Evolutionary conservation across 2,888 invertebrate species (phyloP), one percentile per base, ranked within the genome.

Genomic region (Phalangium opilio): DNA sequence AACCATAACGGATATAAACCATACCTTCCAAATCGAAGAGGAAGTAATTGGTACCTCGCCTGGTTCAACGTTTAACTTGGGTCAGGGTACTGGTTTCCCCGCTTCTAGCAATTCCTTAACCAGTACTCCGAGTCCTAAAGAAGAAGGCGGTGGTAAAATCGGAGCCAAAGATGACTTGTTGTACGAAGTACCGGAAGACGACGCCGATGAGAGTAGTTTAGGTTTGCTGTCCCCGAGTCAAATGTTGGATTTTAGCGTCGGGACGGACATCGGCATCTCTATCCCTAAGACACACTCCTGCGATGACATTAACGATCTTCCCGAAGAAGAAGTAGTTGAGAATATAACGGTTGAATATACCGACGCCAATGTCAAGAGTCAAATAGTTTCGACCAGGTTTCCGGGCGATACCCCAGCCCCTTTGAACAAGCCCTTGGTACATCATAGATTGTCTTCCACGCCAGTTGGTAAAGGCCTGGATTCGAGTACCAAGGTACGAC

Each of bases 181-280:
- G 1, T 32, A 27, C 10, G 49, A 51, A 15, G 34, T 45, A 14
- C 45, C 44, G 15, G 51, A 53, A 33, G 38, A 27, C 8, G 45
- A 44, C 12, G 50, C 51, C 21, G 53, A 50, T 61, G 79, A 85
- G 61, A 85, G 87, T 63, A 83, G 83, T 59, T 70, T 86, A 57
- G 86, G 86, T 4, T 86, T 87, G 59, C 70, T 89, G 52, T 85
- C 86, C 10, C 85, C 86, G 0, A 84, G 85, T 68, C 85, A 86
- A 67, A 85, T 87, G 83, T 65, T 68, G 52, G 80, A 82, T 60
- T 77, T 77, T 66, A 77, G 77, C 46, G 76, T 78, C 43, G 77
- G 49, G 7, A 15, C 47, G 7, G 52, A 50, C 34, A 35, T 47
- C 11, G 44, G 42, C 7, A 48, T 42, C 3, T 44, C 50, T 3